Base-by-base conservation (phyloP, 2,113 vertebrate species). In the Poeciliopsis prolifica region DNA sequence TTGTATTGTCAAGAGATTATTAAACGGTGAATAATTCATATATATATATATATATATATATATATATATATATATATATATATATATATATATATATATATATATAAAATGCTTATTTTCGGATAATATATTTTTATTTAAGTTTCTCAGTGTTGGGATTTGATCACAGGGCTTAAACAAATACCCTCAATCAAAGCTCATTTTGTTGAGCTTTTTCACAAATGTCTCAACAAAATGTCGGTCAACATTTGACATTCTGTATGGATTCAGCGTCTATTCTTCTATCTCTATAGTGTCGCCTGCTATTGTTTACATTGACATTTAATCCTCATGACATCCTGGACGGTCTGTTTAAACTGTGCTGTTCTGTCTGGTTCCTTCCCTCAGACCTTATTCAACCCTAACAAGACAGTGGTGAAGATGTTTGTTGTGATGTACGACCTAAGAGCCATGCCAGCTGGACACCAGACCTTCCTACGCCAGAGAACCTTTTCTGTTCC, bases 401-500 rank as follows among this genome's bases (percentile, higher is more conserved):
- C 98, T 85, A 99, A 99, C 94, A 98, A 99, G 95, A 99, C 98
- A 71, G 98, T 99, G 94, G 98, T 99, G 91, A 99, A 99, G 95
- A 99, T 99, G 98, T 99, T 99, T 95, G 98, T 99, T 91, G 98
- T 99, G 94, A 96, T 97, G 92, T 99, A 99, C 81, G 96, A 99
- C 91, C 94, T 99, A 86, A 94, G 97, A 94, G 95, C 95, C 85
- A 98, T 99, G 98, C 97, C 98, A 92, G 96, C 98, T 84, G 96
- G 97, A 94, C 96, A 99, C 93, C 98, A 99, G 94, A 99, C 98
- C 95, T 99, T 99, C 96, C 95, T 99, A 78, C 95, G 98, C 82
- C 98, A 99, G 94, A 97, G 98, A 93, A 99, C 97, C 29, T 99
- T 99, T 89, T 99, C 98, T 87, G 96, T 99, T 94, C 98, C 98